These are phyloP conservation scores for Drosophila neocordata DNA, from an alignment of 1,140 invertebrate species.

Conservation along the genomic window DNA sequence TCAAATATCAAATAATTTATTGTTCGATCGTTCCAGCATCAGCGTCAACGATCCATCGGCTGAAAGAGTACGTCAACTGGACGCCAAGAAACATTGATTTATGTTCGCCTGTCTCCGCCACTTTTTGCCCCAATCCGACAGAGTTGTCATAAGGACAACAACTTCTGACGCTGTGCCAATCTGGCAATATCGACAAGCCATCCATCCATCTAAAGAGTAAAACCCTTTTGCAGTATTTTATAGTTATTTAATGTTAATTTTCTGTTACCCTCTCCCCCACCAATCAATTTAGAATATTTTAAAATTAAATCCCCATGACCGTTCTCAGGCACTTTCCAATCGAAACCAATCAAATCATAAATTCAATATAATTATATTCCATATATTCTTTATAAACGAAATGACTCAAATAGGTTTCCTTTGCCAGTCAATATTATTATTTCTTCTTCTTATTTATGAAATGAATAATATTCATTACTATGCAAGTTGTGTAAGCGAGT, in stretches of 20 bases:
- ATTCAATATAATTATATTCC: conserved; percentile 36
- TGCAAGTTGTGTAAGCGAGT: neutral
- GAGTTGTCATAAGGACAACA: conserved; percentile 76
- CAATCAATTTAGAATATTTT: no score
- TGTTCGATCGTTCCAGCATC: conserved; percentile 62
- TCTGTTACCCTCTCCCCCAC: neutral
- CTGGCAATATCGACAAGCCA: conserved; percentile 27
- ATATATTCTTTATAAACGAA: conserved; percentile 30
- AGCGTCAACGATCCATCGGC: conserved; percentile 11
- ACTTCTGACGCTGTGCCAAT: conserved; percentile 23
- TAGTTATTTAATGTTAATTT: conserved; percentile 74
- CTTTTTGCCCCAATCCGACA: conserved; percentile 66
- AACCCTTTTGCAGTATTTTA: conserved; percentile 68
- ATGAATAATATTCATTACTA: conserved; percentile 22
- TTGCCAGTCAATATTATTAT: conserved; percentile 8
- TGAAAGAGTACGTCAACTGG: conserved; percentile 59
- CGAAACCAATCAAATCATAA: neutral
- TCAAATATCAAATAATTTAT: conserved; percentile 78
- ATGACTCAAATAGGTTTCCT: conserved; percentile 26
- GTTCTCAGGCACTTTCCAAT: conserved; percentile 29
- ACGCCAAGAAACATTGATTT: conserved; percentile 61
- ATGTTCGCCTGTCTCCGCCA: conserved; percentile 55
- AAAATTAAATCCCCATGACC: neutral
- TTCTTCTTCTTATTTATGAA: conserved; percentile 16
- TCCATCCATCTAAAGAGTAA: conserved; percentile 5